Evolutionary conservation across 1,140 invertebrate genomes (phyloP), one percentile per base, ranked within the genome.

Genomic region (Nasonia giraulti): DNA sequence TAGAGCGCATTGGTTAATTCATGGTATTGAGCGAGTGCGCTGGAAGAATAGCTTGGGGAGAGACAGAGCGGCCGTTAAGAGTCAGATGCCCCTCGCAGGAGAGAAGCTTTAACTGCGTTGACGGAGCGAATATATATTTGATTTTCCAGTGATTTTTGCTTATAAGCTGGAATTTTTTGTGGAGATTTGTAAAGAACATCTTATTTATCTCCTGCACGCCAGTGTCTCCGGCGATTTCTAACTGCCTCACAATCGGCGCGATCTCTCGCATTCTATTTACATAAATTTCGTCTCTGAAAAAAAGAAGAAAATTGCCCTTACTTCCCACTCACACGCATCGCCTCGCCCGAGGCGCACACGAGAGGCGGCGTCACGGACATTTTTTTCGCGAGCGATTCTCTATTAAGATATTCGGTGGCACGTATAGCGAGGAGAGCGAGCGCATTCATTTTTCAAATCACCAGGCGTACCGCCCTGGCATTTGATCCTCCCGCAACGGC

Each of bases 391-490:
- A 55, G 11, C 44, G 85, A 86, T 87, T 68, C 83, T 82, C 74
- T 84, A 87, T 86, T 86, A 88, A 88, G 85, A 85, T 87, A 87
- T 87, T 79, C 78, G 37, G 40, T 55, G 80, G 68, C 55, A 81
- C 81, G 82, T 23, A 79, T 50, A 44, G 5, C 2, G 33, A 37
- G 33, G 5, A 37, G 75, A 80, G 78, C 47, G 82, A n/a, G 50
- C 37, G 78, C 76, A 55, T 86, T 86, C 85, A 87, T 87, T 88
- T 88, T 87, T 87, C 85, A 87, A 88, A 87, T 87, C 80, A 82
- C 23, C 81, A 69, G 27, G 27, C 27, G 23, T 50, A 12, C 31
- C 27, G 17, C n/a, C 50, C 66, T 12, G 27, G 69, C 27, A 73
- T 80, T 44, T n/a, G 27, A 86, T 55, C 37, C 80, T 76, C 31